A percentile compares a stretch with the other conserved stretches of the same genome.
Conservation (phyloP, 2,888 invertebrate genomes). For the Drosophila algonquin region DNA sequence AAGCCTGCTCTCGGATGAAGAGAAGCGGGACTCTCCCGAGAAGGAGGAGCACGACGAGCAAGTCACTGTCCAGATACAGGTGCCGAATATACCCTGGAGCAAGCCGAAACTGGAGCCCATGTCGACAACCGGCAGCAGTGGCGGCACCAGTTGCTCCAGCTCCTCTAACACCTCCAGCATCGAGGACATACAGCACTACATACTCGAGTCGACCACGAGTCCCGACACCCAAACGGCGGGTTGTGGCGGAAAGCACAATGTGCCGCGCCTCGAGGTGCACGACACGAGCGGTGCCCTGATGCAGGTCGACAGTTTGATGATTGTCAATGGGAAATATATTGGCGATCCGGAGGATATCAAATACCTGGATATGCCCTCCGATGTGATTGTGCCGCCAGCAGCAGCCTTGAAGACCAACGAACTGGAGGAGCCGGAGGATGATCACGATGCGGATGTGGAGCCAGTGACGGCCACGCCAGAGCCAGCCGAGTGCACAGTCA, state of each 20-base stretch:
- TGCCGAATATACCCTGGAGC: constrained; percentile 85
- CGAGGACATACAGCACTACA: constrained; percentile 84
- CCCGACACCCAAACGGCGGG: constrained; percentile 82
- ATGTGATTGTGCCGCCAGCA: constrained; percentile 76
- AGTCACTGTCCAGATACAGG: constrained; percentile 86
- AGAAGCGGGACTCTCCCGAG: constrained; percentile 82
- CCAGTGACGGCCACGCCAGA: constrained; percentile 81
- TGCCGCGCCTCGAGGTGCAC: constrained; percentile 90
- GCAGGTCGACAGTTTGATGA: constrained; percentile 86
- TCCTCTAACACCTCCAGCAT: constrained; percentile 85
- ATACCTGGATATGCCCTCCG: constrained; percentile 83
- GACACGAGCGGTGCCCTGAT: constrained; percentile 89
- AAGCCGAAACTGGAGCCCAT: constrained; percentile 86
- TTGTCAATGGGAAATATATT: constrained; percentile 84
- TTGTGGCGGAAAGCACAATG: constrained; percentile 78
- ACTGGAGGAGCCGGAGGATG: constrained; percentile 65
- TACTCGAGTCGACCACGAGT: constrained; percentile 84
- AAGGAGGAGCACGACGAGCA: constrained; percentile 74
- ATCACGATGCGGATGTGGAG: constrained; percentile 69
- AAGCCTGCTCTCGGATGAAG: constrained; percentile 74
- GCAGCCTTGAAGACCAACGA: constrained; percentile 65
- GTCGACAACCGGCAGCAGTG: constrained; percentile 72
- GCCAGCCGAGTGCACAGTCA: constrained; percentile 78
- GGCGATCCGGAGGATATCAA: constrained; percentile 84
- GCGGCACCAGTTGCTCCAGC: constrained; percentile 82